phyloP scores from a whole-genome alignment of 2,888 invertebrate genomes.

The Eristalis arbustorum region DNA sequence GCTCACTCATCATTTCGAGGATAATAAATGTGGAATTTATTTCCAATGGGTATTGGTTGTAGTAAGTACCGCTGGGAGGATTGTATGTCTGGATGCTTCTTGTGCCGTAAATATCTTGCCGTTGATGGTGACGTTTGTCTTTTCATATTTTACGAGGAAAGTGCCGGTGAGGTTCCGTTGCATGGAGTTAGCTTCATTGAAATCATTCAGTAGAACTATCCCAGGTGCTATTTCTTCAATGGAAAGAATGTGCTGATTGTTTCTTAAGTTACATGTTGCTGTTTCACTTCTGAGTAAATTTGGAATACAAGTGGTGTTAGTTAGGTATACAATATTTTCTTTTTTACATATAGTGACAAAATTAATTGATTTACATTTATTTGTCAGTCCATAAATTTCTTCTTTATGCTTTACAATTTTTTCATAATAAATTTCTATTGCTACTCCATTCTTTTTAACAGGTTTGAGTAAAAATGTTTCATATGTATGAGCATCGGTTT shows the following conservation, averaged over 20 bases:
- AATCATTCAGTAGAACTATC: constrained; percentile 22
- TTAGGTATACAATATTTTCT: constrained; percentile 9
- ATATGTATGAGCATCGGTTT: constrained; percentile 22
- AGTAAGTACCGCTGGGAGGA: not conserved
- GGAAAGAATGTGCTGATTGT: not conserved
- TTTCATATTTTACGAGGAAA: constrained; percentile 17
- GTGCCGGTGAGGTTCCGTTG: constrained; percentile 5
- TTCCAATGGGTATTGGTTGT: not conserved
- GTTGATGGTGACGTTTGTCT: constrained; percentile 25
- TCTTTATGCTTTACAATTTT: constrained; percentile 10
- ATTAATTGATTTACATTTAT: too few species aligned
- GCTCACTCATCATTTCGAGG: constrained; percentile 2
- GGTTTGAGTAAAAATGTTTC: constrained; percentile 38
- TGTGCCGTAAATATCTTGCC: constrained; percentile 2
- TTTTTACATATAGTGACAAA: constrained; percentile 14
- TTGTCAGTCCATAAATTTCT: constrained; percentile 4
- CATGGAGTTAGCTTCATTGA: too few species aligned
- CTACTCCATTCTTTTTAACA: constrained; percentile 28
- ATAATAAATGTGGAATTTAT: not conserved
- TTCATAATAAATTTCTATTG: constrained; percentile 14
- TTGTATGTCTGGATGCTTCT: too few species aligned
- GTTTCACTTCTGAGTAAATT: constrained; percentile 8
- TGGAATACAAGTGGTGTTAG: not conserved
- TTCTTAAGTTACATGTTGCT: constrained; percentile 9
- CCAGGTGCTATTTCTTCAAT: constrained; percentile 23